These are phyloP conservation scores for Oscheius sp. DNA, from an alignment of 2,888 invertebrate genomes.

Conservation along the genomic window DNA sequence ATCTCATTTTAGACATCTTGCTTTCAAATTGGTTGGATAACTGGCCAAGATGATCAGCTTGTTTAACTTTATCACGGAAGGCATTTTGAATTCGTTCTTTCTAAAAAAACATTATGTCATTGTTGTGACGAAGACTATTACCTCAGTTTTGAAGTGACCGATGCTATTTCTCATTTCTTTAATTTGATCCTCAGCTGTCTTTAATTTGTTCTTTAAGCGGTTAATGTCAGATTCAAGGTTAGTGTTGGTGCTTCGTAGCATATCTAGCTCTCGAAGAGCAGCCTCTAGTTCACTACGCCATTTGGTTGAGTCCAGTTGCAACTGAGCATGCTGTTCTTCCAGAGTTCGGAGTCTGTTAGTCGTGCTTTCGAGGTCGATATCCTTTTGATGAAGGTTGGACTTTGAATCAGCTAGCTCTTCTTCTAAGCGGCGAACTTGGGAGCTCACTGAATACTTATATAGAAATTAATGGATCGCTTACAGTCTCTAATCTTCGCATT, in stretches of 20 bases:
- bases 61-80: conserved; percentile 66
- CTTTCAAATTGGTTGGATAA: conserved; percentile 60
- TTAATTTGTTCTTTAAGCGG: conserved; percentile 56
- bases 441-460: conserved; percentile 52
- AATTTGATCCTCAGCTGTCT: conserved; percentile 58
- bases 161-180: conserved; percentile 60
- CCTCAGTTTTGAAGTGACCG: conserved; percentile 60
- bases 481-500: conserved; percentile 66
- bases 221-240: conserved; percentile 58
- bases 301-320: conserved; percentile 59
- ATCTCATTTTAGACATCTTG: conserved; percentile 61
- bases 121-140: conserved; percentile 6
- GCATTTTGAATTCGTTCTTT: conserved; percentile 65
- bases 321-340: conserved; percentile 61
- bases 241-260: conserved; percentile 55
- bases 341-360: conserved; percentile 59
- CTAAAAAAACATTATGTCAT: conserved; percentile 21
- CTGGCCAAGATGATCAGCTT: conserved; percentile 65
- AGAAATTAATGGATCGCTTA: conserved; percentile 35
- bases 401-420: conserved; percentile 65
- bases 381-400: conserved; percentile 53
- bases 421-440: conserved; percentile 66
- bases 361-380: conserved; percentile 64
- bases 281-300: conserved; percentile 54
- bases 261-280: conserved; percentile 60